These are phyloP conservation scores for Orthochromis malagaraziensis DNA, from an alignment of 2,113 vertebrate genomes.

Conservation along the genomic window DNA sequence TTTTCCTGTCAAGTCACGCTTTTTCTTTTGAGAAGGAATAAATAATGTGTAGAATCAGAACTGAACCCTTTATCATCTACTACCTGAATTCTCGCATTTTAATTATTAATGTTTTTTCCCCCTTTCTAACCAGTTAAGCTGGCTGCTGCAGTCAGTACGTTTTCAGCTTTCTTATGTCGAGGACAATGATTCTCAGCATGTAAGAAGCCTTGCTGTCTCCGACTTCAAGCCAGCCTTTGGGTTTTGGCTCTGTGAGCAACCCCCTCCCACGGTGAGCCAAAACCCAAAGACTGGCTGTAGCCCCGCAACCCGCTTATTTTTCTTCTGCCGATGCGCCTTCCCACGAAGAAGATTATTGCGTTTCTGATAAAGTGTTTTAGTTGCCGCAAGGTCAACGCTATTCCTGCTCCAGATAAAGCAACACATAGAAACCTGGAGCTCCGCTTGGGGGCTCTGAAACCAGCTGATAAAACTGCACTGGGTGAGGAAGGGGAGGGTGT, in stretches of 20 bases:
- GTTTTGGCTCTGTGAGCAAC: not conserved
- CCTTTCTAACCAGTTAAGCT: not conserved
- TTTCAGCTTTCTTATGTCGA: not conserved
- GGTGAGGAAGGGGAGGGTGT: not conserved
- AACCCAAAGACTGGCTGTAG: not conserved
- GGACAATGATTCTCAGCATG: not conserved
- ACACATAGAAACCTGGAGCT: slow-evolving; percentile 31
- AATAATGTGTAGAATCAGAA: not conserved
- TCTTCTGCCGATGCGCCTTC: slow-evolving; percentile 23
- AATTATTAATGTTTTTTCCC: not conserved
- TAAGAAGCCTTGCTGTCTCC: not conserved
- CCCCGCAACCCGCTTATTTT: not conserved
- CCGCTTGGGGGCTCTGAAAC: slow-evolving; percentile 43
- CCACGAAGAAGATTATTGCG: slow-evolving; percentile 50
- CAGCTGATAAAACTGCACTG: slow-evolving; percentile 54
- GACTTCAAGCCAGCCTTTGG: not conserved
- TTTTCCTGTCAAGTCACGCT: not conserved
- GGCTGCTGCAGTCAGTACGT: not conserved
- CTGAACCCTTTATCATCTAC: not conserved
- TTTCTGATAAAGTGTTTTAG: slow-evolving; percentile 61
- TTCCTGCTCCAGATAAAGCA: slow-evolving; percentile 59
- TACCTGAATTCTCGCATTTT: not conserved
- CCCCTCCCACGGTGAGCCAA: not conserved
- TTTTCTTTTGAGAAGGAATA: slow-evolving; percentile 5
- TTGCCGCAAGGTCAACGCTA: slow-evolving; percentile 61